Percentiles rank a stretch among this genome's conserved stretches.
Evolutionary conservation across 2,797 vertebrate genomes (phyloP).

Genomic region (Linurgus olivaceus): DNA sequence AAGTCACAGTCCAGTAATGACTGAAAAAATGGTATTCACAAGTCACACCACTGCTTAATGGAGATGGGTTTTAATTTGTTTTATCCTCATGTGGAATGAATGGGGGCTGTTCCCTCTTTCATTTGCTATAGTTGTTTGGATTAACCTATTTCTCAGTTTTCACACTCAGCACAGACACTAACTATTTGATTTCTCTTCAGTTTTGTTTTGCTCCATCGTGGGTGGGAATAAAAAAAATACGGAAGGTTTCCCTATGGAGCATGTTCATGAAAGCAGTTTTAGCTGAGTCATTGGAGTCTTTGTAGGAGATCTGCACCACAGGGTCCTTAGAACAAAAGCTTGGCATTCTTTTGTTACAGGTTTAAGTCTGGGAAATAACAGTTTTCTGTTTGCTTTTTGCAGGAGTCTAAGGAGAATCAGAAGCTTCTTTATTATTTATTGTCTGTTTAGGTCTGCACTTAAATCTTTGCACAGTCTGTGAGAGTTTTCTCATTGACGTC

Average conservation of each 20-base stretch:
- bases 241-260: background rate
- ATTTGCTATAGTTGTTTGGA: background rate
- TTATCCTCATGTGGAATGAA: background rate
- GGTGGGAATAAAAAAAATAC: background rate
- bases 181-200: background rate
- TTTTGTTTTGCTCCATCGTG: background rate
- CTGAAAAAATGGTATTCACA: background rate
- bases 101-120: background rate
- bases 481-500: background rate
- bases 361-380: background rate
- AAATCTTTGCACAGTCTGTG: background rate
- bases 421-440: background rate
- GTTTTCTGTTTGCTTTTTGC: background rate
- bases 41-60: background rate
- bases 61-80: background rate
- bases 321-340: background rate
- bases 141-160: background rate
- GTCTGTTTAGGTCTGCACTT: background rate
- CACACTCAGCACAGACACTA: background rate
- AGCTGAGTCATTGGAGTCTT: background rate
- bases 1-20: background rate
- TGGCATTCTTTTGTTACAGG: background rate
- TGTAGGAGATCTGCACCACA: background rate
- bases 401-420: background rate
- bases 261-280: background rate